phyloP scores from a whole-genome alignment of 1,140 invertebrate species.

The Papilio glaucus region DNA sequence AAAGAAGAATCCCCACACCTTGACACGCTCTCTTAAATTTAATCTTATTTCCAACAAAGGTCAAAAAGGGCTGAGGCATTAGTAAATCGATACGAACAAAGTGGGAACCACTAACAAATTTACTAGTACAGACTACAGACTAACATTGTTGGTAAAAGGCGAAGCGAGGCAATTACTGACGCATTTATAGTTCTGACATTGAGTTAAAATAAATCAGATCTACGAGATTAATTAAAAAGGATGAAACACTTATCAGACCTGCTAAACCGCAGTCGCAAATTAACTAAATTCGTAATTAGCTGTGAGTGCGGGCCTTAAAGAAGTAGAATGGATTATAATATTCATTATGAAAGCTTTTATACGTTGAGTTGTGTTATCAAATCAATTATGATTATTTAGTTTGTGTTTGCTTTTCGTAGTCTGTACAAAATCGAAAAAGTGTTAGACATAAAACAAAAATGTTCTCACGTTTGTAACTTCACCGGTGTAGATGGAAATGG shows the following conservation, averaged over 20 bases:
- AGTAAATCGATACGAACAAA: neutral
- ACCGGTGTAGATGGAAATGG: too few species aligned
- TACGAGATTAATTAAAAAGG: conserved; percentile 33
- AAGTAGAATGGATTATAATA: conserved; percentile 18
- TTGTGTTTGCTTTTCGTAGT: neutral
- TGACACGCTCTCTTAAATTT: too few species aligned
- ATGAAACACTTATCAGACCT: conserved; percentile 25
- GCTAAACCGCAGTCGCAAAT: conserved; percentile 30
- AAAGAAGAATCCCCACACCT: too few species aligned
- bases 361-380: neutral
- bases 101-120: conserved; percentile 21
- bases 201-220: conserved; percentile 32
- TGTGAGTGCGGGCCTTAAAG: conserved; percentile 1
- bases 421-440: neutral
- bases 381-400: neutral
- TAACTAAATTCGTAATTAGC: conserved; percentile 33
- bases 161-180: conserved; percentile 17
- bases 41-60: conserved; percentile 3
- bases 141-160: conserved; percentile 28
- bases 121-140: neutral
- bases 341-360: conserved; percentile 12
- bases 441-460: too few species aligned
- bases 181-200: conserved; percentile 30
- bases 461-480: too few species aligned
- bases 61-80: neutral